A percentile compares a stretch with the other conserved stretches of the same genome.
Evolutionary conservation across 2,888 invertebrate genomes (phyloP).

Genomic region (Caradrina kadenii): DNA sequence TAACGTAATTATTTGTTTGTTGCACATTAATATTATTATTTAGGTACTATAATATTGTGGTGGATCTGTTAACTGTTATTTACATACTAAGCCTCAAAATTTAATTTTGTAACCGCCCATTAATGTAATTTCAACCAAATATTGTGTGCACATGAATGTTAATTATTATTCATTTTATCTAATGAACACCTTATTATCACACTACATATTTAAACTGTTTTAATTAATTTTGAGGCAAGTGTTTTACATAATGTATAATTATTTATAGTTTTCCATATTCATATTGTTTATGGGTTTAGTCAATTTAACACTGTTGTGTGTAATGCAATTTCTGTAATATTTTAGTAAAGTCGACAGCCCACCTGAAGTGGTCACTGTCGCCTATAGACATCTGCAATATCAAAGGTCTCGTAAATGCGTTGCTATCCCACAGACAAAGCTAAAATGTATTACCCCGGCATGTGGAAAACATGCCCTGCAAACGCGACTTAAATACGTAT

Average conservation of each 20-base stretch:
- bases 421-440: no score
- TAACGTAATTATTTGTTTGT: neutral
- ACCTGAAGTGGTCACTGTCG: no score
- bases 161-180: constrained; percentile 11
- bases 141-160: constrained; percentile 2
- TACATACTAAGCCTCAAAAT: constrained; percentile 13
- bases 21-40: neutral
- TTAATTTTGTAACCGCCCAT: constrained; percentile 17
- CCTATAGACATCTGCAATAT: no score
- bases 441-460: no score
- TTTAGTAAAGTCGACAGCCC: no score
- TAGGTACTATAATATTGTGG: neutral
- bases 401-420: no score
- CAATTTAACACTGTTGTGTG: no score
- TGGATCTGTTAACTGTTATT: constrained; percentile 7
- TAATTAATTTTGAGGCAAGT: constrained; percentile 3
- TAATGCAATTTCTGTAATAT: no score
- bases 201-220: neutral
- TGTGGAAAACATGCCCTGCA: no score
- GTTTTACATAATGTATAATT: neutral
- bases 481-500: neutral
- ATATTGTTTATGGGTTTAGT: no score
- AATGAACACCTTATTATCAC: constrained; percentile 25
- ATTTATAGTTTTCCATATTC: no score
- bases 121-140: constrained; percentile 19